Conservation (phyloP, 2,113 vertebrate species). For the Varanus salvator region DNA sequence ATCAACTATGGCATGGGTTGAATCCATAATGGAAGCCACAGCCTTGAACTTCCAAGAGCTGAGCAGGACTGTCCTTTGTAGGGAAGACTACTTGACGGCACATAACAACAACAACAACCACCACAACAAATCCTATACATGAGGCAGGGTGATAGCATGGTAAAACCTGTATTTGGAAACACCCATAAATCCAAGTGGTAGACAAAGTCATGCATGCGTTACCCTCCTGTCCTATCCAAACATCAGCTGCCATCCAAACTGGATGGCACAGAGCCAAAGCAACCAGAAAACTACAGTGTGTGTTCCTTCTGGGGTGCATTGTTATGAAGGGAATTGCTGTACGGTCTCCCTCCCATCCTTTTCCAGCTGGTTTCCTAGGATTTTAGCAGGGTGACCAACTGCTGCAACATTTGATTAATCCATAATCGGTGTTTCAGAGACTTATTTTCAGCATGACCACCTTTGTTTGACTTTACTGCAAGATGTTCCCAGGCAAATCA, state of each 20-base stretch:
- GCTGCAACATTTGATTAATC: neutral
- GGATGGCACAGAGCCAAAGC: slow-evolving; percentile 1
- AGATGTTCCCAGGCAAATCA: neutral
- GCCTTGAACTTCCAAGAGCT: too few species aligned
- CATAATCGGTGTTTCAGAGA: neutral
- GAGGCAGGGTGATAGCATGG: too few species aligned
- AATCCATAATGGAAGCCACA: too few species aligned
- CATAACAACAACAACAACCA: too few species aligned
- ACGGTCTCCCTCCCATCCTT: neutral
- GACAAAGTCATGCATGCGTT: neutral
- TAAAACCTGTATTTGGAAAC: too few species aligned
- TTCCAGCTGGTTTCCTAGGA: neutral
- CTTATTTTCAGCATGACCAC: slow-evolving; percentile 16
- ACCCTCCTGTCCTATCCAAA: neutral
- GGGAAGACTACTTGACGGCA: too few species aligned
- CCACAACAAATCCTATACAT: too few species aligned
- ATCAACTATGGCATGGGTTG: too few species aligned
- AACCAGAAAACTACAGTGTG: neutral
- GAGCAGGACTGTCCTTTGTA: too few species aligned
- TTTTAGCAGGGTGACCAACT: neutral
- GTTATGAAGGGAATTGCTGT: neutral
- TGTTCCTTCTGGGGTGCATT: neutral
- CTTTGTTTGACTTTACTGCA: slow-evolving; percentile 7
- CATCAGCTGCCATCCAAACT: neutral
- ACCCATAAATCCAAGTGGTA: neutral